These are phyloP conservation scores for Melinaea marsaeus DNA, from an alignment of 2,888 invertebrate genomes.

Conservation along the genomic window DNA sequence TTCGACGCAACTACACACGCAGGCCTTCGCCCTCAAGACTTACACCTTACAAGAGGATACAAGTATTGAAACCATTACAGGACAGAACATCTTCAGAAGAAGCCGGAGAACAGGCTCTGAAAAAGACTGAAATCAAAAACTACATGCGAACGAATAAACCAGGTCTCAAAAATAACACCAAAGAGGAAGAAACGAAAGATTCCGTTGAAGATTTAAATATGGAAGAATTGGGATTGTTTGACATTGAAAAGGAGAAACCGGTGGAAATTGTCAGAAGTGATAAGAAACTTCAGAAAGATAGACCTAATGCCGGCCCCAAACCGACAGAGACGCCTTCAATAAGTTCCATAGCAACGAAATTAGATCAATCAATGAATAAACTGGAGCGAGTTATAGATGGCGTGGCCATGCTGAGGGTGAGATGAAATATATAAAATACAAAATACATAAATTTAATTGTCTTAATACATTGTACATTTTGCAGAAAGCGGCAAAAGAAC, in stretches of 20 bases:
- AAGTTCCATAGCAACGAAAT: conserved; percentile 32
- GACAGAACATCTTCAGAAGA: conserved; percentile 24
- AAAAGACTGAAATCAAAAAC: not conserved
- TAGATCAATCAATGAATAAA: conserved; percentile 52
- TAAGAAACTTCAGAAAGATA: conserved; percentile 9
- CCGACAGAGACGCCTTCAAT: conserved; percentile 21
- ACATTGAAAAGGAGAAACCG: conserved; percentile 40
- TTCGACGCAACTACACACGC: conserved; percentile 60
- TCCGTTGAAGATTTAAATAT: conserved; percentile 38
- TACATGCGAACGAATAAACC: conserved; percentile 20
- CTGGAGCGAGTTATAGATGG: conserved; percentile 61
- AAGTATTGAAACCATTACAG: conserved; percentile 28
- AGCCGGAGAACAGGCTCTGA: conserved; percentile 8
- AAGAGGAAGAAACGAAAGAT: conserved; percentile 20
- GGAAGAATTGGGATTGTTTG: conserved; percentile 52
- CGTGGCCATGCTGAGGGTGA: conserved; percentile 56
- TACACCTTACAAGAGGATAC: conserved; percentile 49
- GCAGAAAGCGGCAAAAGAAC: conserved; percentile 48
- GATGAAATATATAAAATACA: not conserved
- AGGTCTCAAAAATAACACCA: conserved; percentile 35
- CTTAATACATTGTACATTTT: conserved; percentile 19
- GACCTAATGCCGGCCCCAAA: conserved; percentile 12
- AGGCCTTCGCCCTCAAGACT: conserved; percentile 59
- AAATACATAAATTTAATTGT: not conserved
- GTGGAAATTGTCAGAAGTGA: conserved; percentile 22